These are phyloP conservation scores for Oreohelix idahoensis DNA, from an alignment of 1,140 invertebrate genomes.

Conservation along the genomic window DNA sequence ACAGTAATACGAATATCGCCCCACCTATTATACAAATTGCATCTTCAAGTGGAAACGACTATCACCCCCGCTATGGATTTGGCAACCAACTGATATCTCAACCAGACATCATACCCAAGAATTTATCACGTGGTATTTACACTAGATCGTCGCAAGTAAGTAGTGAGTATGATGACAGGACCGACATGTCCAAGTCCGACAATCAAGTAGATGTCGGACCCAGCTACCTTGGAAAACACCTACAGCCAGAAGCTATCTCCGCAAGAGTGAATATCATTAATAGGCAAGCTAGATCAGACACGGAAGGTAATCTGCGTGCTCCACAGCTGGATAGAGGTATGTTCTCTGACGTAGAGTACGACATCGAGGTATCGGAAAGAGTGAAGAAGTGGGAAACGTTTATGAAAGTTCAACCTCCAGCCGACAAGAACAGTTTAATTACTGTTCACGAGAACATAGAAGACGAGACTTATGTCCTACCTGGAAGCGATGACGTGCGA, in stretches of 20 bases:
- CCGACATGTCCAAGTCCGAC: slow-evolving; percentile 63
- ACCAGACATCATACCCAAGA: slow-evolving; percentile 32
- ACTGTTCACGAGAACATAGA: slow-evolving; percentile 44
- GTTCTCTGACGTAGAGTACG: slow-evolving; percentile 70
- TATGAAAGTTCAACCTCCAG: slow-evolving; percentile 50
- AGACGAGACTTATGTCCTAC: not conserved
- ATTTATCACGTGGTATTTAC: slow-evolving; percentile 41
- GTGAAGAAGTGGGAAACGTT: slow-evolving; percentile 67
- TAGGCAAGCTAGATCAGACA: slow-evolving; percentile 21
- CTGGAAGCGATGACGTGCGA: not conserved
- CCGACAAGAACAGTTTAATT: slow-evolving; percentile 41
- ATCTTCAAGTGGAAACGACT: not conserved
- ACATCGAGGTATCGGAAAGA: slow-evolving; percentile 67
- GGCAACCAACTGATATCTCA: not conserved
- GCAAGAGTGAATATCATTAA: slow-evolving; percentile 23
- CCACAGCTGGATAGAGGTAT: slow-evolving; percentile 56
- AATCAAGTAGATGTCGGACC: slow-evolving; percentile 51
- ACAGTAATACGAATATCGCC: not conserved
- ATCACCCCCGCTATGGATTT: not conserved
- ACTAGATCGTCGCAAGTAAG: slow-evolving; percentile 5
- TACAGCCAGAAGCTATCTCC: slow-evolving; percentile 29
- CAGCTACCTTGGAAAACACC: slow-evolving; percentile 24
- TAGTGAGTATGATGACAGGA: slow-evolving; percentile 49
- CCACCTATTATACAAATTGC: not conserved
- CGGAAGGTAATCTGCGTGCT: slow-evolving; percentile 30